Base-by-base conservation (phyloP, 2,797 vertebrate species). In the Odontamblyopus rebecca region DNA sequence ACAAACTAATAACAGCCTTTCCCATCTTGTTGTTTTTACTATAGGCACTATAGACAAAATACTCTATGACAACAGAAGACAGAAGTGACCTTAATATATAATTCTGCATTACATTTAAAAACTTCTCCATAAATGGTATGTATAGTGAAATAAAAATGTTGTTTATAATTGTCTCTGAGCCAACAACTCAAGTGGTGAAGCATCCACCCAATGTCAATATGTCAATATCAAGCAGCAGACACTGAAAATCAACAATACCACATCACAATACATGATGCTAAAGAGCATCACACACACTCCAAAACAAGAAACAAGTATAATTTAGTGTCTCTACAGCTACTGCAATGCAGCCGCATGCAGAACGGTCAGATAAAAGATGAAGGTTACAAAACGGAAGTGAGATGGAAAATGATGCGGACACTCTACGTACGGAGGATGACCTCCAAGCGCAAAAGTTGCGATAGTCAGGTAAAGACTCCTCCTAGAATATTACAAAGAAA, bases 381-480 rank as follows among this genome's bases (percentile, higher is more conserved):
- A 59, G 71, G 73, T 86, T 77, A 84, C 82, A 80, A 72, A 74
- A 71, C 57, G 66, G 73, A 89, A 80, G 74, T 79, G 80, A 81
- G 74, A 76, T 71, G 73, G 69, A 78, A 86, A 76, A 74, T 62
- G 69, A 88, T 85, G 83, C 74, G 19, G 66, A 74, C 80, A 84
- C 85, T 80, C 86, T 92, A 92, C 91, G 82, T 92, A 92, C 89
- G 78, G 88, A 86, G 87, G 85, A 83, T 68, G 90, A 91, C 87
- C 88, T 92, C 90, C 91, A 93, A 82, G 88, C 91, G 50, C 87
- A 91, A 91, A 93, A 93, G 89, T 85, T 86, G 88, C 88, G 86
- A 82, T 18, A 81, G 82, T 92, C 90, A 74, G 88, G 90, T 77
- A 89, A 87, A 79, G 81, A 70, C 67, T 91, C 86, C 77, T 92